Conservation (phyloP, 2,113 vertebrate species). For the Gavialis gangeticus region DNA sequence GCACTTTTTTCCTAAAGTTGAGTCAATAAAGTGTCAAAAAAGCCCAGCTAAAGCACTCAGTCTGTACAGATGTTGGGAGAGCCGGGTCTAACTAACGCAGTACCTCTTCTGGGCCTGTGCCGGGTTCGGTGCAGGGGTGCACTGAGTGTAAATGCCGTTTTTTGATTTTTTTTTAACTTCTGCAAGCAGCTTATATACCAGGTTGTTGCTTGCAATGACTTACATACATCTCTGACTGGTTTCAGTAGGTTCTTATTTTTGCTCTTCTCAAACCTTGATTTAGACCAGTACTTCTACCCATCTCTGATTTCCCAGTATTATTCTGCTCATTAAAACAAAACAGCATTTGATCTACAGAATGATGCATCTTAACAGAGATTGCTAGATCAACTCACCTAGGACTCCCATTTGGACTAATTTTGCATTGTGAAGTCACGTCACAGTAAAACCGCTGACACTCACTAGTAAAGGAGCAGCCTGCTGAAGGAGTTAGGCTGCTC, state of each 20-base stretch:
- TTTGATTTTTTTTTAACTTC: too few relatives aligned
- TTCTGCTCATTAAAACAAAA: not conserved
- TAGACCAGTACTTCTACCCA: not conserved
- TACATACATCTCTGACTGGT: not conserved
- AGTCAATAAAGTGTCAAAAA: too few relatives aligned
- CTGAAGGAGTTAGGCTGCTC: conserved; percentile 43
- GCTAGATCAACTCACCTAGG: conserved; percentile 61
- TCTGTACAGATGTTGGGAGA: too few relatives aligned
- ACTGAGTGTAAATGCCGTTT: too few relatives aligned
- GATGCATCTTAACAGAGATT: not conserved
- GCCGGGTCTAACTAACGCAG: too few relatives aligned
- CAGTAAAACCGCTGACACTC: conserved; percentile 80
- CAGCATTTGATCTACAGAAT: not conserved
- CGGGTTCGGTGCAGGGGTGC: too few relatives aligned
- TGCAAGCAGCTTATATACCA: not conserved
- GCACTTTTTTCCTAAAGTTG: too few relatives aligned
- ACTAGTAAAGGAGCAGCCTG: conserved; percentile 74
- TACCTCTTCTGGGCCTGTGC: too few relatives aligned
- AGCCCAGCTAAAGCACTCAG: too few relatives aligned
- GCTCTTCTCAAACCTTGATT: not conserved
- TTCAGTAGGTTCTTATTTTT: not conserved
- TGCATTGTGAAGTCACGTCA: conserved; percentile 80
- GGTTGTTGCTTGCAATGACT: not conserved
- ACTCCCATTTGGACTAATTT: conserved; percentile 66
- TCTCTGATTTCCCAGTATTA: not conserved